These are phyloP conservation scores for Thumatha senex DNA, from an alignment of 2,888 invertebrate species.

Conservation along the genomic window DNA sequence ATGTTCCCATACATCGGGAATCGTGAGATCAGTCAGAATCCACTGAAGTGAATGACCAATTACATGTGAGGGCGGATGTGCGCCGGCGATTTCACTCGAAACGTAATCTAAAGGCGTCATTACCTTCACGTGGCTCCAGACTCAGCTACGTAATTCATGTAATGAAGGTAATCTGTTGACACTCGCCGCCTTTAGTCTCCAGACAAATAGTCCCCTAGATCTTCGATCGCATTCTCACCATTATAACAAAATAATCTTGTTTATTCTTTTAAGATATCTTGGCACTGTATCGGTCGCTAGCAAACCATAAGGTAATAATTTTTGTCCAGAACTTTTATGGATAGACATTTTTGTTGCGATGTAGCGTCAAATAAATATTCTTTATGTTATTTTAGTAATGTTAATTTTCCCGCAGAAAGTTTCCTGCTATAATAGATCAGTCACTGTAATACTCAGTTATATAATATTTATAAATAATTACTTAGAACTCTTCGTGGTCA, in stretches of 20 bases:
- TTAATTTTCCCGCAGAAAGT: slow-evolving; percentile 5
- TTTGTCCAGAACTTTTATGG: neutral
- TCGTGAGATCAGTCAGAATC: slow-evolving; percentile 51
- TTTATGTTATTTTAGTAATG: neutral
- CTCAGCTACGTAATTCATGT: slow-evolving; percentile 57
- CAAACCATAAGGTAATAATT: neutral
- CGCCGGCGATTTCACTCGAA: slow-evolving; percentile 56
- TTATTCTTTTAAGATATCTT: neutral
- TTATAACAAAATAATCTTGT: neutral
- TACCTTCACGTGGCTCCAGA: slow-evolving; percentile 51
- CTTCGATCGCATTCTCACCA: slow-evolving; percentile 5
- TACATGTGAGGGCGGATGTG: slow-evolving; percentile 63
- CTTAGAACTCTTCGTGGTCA: slow-evolving; percentile 16
- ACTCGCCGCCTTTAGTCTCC: slow-evolving; percentile 35
- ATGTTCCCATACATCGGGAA: slow-evolving; percentile 56
- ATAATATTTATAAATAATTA: slow-evolving; percentile 15
- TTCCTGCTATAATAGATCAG: slow-evolving; percentile 3
- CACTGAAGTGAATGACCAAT: slow-evolving; percentile 62
- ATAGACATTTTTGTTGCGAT: neutral
- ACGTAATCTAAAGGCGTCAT: slow-evolving; percentile 64
- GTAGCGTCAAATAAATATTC: neutral
- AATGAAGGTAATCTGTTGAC: slow-evolving; percentile 58
- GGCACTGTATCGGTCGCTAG: neutral
- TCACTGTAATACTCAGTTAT: slow-evolving; percentile 7
- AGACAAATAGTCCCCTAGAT: slow-evolving; percentile 30